Conservation (phyloP, 2,113 vertebrate genomes). For the Chaetodon trifascialis region DNA sequence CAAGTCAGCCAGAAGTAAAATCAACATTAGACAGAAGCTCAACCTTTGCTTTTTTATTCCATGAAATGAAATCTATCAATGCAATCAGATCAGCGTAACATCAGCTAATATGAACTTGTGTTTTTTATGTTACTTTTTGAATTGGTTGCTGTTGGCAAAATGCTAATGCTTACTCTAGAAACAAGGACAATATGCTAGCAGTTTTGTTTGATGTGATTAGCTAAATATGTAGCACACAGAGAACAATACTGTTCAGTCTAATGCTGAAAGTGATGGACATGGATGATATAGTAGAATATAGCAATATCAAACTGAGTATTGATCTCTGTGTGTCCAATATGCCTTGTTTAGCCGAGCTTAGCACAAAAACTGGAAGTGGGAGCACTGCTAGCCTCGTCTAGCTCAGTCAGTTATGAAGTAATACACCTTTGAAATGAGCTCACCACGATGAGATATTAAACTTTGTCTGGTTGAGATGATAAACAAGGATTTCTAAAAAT, state of each 20-base stretch:
- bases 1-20: background rate
- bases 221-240: slow-evolving; percentile 7
- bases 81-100: background rate
- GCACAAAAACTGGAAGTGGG: slow-evolving; percentile 11
- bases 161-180: background rate
- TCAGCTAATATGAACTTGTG: background rate
- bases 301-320: background rate
- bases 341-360: background rate
- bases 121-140: slow-evolving; percentile 8
- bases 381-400: background rate
- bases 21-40: background rate
- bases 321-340: background rate
- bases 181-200: too few species aligned
- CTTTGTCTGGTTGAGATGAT: background rate
- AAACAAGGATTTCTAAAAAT: slow-evolving; percentile 8
- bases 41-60: slow-evolving; percentile 3
- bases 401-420: background rate
- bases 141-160: slow-evolving; percentile 1
- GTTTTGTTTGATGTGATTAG: background rate
- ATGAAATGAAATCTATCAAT: background rate
- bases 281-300: background rate
- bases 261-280: background rate
- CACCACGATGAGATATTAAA: background rate
- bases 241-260: background rate
- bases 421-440: background rate